Percentiles rank a stretch among this genome's conserved stretches.
phyloP scores from a whole-genome alignment of 30 jellyfish, hydroid and myxozoan genomes.

The Turritopsis rubra region DNA sequence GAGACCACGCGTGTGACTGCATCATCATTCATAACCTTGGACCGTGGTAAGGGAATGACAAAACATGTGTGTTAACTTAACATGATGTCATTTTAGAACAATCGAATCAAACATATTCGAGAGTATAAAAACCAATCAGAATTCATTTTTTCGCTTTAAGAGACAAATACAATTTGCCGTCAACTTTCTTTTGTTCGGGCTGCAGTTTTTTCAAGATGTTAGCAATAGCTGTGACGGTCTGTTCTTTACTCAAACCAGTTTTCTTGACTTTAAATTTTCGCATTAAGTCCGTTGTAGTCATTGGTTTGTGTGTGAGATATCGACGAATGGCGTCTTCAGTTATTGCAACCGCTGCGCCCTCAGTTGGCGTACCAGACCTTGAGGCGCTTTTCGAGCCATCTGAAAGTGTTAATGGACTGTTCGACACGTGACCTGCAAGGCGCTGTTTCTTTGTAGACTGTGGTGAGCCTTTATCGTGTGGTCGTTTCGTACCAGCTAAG shows the following conservation, averaged over 20 bases:
- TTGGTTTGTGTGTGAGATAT: conserved; percentile 83
- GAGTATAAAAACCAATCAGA: neutral
- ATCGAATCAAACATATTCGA: neutral
- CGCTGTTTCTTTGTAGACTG: neutral
- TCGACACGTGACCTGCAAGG: neutral
- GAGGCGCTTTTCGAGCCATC: conserved; percentile 13
- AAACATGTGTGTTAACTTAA: no score
- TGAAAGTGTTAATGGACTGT: conserved; percentile 16
- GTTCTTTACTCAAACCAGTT: conserved; percentile 80
- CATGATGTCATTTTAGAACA: neutral
- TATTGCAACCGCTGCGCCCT: conserved; percentile 23
- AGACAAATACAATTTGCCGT: conserved; percentile 76
- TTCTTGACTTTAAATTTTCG: conserved; percentile 73
- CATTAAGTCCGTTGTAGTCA: conserved; percentile 94
- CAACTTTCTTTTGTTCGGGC: conserved; percentile 66
- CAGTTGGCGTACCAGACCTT: conserved; percentile 29
- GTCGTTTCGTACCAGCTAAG: conserved; percentile 34
- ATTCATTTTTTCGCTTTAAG: conserved; percentile 40
- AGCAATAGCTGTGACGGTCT: conserved; percentile 88
- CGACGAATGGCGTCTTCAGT: conserved; percentile 81
- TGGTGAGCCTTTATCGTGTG: conserved; percentile 12
- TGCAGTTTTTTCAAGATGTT: conserved; percentile 70
- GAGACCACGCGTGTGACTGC: no score
- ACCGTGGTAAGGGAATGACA: no score
- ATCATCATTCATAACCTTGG: no score